Percentiles rank a stretch among this genome's conserved stretches.
These are phyloP conservation scores for Amphiprion percula DNA, from an alignment of 2,113 vertebrate species.

Conservation along the genomic window DNA sequence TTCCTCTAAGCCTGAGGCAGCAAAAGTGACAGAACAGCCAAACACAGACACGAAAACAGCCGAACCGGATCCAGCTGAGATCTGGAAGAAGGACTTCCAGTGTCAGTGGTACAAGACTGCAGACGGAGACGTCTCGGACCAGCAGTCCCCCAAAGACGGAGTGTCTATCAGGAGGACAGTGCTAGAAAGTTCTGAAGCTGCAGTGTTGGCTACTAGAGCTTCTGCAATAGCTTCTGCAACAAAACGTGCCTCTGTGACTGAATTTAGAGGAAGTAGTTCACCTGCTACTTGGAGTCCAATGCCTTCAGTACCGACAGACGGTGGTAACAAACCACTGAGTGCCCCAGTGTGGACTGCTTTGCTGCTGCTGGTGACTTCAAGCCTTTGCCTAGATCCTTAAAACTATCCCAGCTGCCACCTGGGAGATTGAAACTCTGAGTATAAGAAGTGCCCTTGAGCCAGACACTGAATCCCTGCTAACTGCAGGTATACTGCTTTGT, in stretches of 20 bases:
- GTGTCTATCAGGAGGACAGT: constrained; percentile 34
- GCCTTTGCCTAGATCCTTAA: constrained; percentile 61
- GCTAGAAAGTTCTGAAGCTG: constrained; percentile 17
- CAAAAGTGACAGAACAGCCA: constrained; percentile 71
- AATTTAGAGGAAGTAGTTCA: constrained; percentile 26
- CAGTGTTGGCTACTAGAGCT: constrained; percentile 19
- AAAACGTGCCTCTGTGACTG: constrained; percentile 61
- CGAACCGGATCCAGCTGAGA: constrained; percentile 75
- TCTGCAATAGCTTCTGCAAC: constrained; percentile 26
- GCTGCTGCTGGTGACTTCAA: constrained; percentile 55
- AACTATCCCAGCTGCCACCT: constrained; percentile 30
- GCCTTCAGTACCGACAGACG: constrained; percentile 40
- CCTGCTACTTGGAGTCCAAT: constrained; percentile 14
- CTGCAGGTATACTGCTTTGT: constrained; percentile 28
- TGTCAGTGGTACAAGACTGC: constrained; percentile 85
- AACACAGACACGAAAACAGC: constrained; percentile 57
- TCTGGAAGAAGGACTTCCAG: constrained; percentile 83
- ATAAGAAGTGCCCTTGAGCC: constrained; percentile 68
- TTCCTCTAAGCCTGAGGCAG: constrained; percentile 52
- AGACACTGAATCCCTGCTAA: constrained; percentile 31
- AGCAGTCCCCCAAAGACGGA: constrained; percentile 73
- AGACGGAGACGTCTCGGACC: constrained; percentile 77
- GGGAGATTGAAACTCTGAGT: constrained; percentile 14
- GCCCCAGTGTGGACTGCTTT: constrained; percentile 36
- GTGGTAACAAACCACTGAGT: constrained; percentile 8